These are phyloP conservation scores for Botrylloides violaceus DNA, from an alignment of 23 tunicate species.

Conservation along the genomic window DNA sequence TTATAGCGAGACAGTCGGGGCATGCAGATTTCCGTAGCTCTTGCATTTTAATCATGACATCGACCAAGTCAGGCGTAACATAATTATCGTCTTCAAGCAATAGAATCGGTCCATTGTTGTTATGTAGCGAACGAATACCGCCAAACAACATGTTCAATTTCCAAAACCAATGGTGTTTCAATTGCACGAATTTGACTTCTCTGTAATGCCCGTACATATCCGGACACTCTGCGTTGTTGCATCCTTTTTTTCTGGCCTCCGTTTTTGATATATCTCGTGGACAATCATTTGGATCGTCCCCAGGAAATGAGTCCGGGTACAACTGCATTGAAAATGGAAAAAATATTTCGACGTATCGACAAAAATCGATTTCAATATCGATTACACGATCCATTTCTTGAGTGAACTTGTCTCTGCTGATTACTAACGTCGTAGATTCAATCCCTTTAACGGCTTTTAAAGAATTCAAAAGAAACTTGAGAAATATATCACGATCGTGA, in stretches of 20 bases:
- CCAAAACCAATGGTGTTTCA: constrained; percentile 96
- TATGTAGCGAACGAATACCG: constrained; percentile 37
- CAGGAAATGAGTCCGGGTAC: constrained; percentile 66
- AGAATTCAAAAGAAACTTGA: constrained; percentile 51
- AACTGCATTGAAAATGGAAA: constrained; percentile 86
- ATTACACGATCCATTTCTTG: constrained; percentile 38
- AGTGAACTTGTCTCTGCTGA: constrained; percentile 61
- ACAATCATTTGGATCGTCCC: constrained; percentile 86
- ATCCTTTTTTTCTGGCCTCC: constrained; percentile 48
- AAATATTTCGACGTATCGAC: constrained; percentile 72
- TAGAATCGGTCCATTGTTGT: constrained; percentile 30
- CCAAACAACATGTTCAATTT: constrained; percentile 75
- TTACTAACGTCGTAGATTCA: constrained; percentile 57
- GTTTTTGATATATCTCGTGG: constrained; percentile 49
- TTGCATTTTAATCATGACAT: constrained; percentile 24
- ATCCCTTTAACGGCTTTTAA: constrained; percentile 41
- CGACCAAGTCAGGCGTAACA: constrained; percentile 58
- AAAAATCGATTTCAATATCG: constrained; percentile 43
- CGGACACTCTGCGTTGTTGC: constrained; percentile 88
- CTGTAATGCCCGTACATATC: constrained; percentile 84
- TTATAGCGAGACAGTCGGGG: constrained; percentile 49
- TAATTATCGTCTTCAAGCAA: constrained; percentile 85
- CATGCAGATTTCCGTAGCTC: constrained; percentile 28
- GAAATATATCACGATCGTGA: constrained; percentile 44
- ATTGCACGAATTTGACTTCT: constrained; percentile 76